A percentile compares a stretch with the other conserved stretches of the same genome.
Conservation (phyloP, 2,113 vertebrate species). For the Sclerurus mexicanus region DNA sequence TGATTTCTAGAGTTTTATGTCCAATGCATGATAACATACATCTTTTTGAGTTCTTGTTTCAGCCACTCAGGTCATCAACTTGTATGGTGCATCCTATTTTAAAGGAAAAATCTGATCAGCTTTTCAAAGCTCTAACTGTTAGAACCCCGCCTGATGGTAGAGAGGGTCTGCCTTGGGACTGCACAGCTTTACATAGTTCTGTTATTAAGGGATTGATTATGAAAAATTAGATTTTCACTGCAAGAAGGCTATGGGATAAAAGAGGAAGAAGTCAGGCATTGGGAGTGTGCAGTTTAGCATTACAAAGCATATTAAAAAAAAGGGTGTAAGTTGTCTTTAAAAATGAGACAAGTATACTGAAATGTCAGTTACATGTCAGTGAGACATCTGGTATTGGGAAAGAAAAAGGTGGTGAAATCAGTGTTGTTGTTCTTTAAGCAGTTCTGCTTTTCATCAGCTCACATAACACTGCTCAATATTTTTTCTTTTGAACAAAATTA, state of each 20-base stretch:
- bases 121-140: background rate
- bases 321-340: background rate
- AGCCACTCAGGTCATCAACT: background rate
- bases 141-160: background rate
- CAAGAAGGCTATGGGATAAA: background rate
- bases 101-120: background rate
- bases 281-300: background rate
- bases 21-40: background rate
- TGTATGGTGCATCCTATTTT: background rate
- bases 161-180: background rate
- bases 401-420: background rate
- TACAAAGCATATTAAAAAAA: background rate
- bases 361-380: background rate
- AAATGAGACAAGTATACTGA: background rate
- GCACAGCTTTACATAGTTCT: background rate
- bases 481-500: background rate
- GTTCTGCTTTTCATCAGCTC: conserved; percentile 1
- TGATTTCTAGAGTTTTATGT: background rate
- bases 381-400: background rate
- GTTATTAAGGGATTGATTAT: background rate
- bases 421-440: background rate
- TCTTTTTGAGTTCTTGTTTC: background rate
- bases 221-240: background rate
- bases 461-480: background rate
- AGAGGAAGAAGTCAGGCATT: background rate